Evolutionary conservation across 1,140 invertebrate genomes (phyloP), one percentile per base, ranked within the genome.

Genomic region (Trichonephila clavata): DNA sequence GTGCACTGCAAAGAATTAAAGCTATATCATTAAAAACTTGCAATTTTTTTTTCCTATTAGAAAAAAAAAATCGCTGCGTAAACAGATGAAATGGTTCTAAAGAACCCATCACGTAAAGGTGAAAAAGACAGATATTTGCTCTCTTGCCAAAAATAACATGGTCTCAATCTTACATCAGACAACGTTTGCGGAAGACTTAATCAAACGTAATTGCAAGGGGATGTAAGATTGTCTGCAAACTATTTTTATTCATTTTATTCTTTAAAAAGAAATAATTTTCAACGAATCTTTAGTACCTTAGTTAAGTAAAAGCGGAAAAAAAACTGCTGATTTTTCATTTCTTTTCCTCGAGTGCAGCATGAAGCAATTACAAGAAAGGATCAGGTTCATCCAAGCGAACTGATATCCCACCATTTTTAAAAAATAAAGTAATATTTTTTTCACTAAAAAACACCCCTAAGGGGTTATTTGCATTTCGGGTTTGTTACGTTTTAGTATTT

Each of bases 101-200:
- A 83, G 43, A 57, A 83, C 39, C 7, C 13, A 13, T 57, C 50
- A 57, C 43, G 27, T 57, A 59, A 50, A 27, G 81, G 50, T 57
- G 81, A 57, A 83, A 83, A 83, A 83, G 81, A 14, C 50, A 59
- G 81, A 83, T 43, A 83, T 83, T 83, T 83, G 81, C 81, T 83
- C 57, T 83, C 32, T 50, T 20, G 10, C 43, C 14, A 57, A 83
- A 43, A 59, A 83, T 83, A 83, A 83, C 81, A 57, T 18, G 21
- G 21, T 39, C 21, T 50, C 39, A 43, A 50, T 83, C 39, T 57
- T 83, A 57, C 18, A 57, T 2, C 2, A 18, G 39, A 5, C n/a
- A 83, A 57, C n/a, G 81, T 83, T 57, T 57, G 81, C 50, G 81
- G 81, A 59, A 83, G 57, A 83, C 16, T 83, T 83, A 83, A 83